A percentile compares a stretch with the other conserved stretches of the same genome.
Evolutionary conservation across 1,140 invertebrate species (phyloP).

Genomic region (Aleiodes sp.): DNA sequence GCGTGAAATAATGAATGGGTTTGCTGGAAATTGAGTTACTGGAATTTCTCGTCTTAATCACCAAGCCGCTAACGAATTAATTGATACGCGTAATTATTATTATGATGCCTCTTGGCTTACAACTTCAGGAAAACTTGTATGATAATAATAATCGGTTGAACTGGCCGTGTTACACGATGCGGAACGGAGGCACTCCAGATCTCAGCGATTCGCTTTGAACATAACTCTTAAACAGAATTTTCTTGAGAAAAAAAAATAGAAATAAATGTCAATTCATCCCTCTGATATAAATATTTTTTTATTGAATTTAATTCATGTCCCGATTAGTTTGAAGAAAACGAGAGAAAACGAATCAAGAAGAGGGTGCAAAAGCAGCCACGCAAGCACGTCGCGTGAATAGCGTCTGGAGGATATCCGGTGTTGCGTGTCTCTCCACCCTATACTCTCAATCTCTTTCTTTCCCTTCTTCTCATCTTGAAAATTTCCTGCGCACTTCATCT

Average conservation of each 20-base stretch:
- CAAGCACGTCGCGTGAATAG: constrained; percentile 38
- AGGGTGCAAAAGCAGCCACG: constrained; percentile 29
- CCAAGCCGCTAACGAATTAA: constrained; percentile 10
- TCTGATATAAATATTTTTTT: neutral
- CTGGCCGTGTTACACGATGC: neutral
- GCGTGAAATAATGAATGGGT: constrained; percentile 9
- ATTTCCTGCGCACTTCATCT: constrained; percentile 33
- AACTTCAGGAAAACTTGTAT: neutral
- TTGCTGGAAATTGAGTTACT: constrained; percentile 3
- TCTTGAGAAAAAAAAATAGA: neutral
- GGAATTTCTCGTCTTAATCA: constrained; percentile 11
- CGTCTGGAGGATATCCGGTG: constrained; percentile 64
- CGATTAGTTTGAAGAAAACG: too few relatives aligned
- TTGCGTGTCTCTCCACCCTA: constrained; percentile 48
- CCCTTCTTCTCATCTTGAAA: constrained; percentile 21
- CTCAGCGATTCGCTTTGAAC: neutral
- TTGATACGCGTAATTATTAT: constrained; percentile 21
- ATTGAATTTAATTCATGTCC: neutral
- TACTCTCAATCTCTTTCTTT: constrained; percentile 1
- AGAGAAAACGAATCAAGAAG: constrained; percentile 30
- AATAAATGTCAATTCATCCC: neutral
- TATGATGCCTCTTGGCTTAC: neutral
- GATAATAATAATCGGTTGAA: neutral
- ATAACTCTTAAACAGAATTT: neutral
- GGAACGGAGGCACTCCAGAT: constrained; percentile 13